These are phyloP conservation scores for Actinostola sp. DNA, from an alignment of 92 coral and sea anemone genomes.

Conservation along the genomic window DNA sequence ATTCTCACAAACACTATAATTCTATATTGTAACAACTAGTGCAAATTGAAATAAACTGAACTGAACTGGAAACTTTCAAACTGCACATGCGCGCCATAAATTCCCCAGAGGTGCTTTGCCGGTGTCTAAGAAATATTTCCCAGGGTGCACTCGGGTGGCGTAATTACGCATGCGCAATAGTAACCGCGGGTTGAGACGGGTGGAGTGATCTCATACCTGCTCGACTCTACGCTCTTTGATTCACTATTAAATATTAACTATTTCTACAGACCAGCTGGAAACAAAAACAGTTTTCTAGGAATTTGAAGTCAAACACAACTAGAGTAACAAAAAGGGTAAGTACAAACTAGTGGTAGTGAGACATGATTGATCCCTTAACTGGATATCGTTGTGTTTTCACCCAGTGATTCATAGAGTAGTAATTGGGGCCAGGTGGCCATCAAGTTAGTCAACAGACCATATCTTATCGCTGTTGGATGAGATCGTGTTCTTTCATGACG, in stretches of 20 bases:
- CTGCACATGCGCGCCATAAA: no score
- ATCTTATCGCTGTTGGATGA: slow-evolving; percentile 3
- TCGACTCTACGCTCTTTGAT: slow-evolving; percentile 25
- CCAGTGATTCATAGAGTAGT: no score
- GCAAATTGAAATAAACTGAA: no score
- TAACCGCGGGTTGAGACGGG: slow-evolving; percentile 25
- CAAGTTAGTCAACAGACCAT: slow-evolving; percentile 27
- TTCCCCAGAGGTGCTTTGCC: neutral
- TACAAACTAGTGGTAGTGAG: neutral
- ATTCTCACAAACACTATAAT: no score
- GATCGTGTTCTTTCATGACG: neutral
- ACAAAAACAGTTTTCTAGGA: slow-evolving; percentile 15
- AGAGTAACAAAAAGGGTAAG: slow-evolving; percentile 6
- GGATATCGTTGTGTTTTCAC: no score
- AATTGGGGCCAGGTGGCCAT: slow-evolving; percentile 13
- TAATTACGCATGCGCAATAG: slow-evolving; percentile 22
- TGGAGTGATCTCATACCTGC: slow-evolving; percentile 35
- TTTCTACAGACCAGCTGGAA: neutral
- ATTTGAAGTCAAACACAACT: slow-evolving; percentile 8
- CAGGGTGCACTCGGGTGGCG: neutral
- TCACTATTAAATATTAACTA: slow-evolving; percentile 24
- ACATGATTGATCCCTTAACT: no score
- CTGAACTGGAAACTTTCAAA: no score
- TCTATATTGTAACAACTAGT: no score
- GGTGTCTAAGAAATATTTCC: neutral